Evolutionary conservation across 2,113 vertebrate species (phyloP), one percentile per base, ranked within the genome.

Genomic region (Platichthys flesus): DNA sequence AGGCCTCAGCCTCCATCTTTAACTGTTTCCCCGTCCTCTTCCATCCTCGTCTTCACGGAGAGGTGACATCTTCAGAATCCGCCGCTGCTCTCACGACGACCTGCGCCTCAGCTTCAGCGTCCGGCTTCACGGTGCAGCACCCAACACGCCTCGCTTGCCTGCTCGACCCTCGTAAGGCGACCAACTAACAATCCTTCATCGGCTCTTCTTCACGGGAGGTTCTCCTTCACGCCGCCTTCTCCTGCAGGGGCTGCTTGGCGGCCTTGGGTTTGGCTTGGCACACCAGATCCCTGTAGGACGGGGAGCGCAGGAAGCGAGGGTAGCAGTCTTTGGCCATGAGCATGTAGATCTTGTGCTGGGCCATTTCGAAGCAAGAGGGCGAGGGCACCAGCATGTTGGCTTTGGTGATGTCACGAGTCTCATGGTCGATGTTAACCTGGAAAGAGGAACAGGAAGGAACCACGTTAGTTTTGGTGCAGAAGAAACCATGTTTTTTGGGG

Each of bases 291-390:
- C 72, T 84, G 83, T 94, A 94, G 28, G 78, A 67, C 0, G 85
- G 63, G 0, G 97, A 99, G 62, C 93, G 94, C 20, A 99, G 94
- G 85, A 98, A 99, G 31, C 97, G 96, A 0, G 95, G 96, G 65
- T 97, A 98, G 91, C 97, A 97, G 93, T 99, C 97, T 86, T 98
- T 98, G 76, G 97, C 96, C 97, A 99, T 99, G 54, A 99, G 95
- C 89, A 94, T 94, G 79, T 97, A 96, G 59, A 98, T 95, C 66
- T 87, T 96, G 85, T 87, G 94, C 84, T 98, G 97, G 0, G 97
- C 97, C 5, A 86, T 78, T 7, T 97, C 95, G 13, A 99, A 99
- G 28, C 92, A 95, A 24, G 90, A 93, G 0, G 92, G 69, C 0
- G 96, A 96, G 4, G 95, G 95, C 20, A 81, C 76, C 47, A 87